phyloP scores from a whole-genome alignment of 2,113 vertebrate genomes.

The Campylomormyrus numenius region DNA sequence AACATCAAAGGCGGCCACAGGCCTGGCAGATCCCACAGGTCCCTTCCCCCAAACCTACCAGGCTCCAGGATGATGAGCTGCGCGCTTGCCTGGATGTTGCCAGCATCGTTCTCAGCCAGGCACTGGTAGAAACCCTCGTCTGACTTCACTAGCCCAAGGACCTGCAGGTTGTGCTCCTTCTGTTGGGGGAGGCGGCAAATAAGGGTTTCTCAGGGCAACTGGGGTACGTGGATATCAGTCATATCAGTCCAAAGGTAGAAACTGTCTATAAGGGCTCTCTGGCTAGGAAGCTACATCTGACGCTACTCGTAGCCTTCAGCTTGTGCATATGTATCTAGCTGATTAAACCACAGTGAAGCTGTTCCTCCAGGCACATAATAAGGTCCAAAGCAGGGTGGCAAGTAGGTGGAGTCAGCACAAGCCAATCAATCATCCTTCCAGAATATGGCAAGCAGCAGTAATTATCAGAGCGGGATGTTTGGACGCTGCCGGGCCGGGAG shows the following conservation, averaged over 20 bases:
- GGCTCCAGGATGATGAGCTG: constrained; percentile 93
- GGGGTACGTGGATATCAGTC: not conserved
- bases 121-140: constrained; percentile 99
- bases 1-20: not conserved
- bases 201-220: not conserved
- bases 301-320: not conserved
- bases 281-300: not conserved
- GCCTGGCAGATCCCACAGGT: not conserved
- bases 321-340: not conserved
- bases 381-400: not conserved
- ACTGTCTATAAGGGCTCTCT: not conserved
- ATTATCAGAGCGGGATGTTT: not conserved
- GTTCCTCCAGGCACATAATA: not conserved
- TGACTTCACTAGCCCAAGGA: constrained; percentile 90
- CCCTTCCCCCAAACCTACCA: constrained; percentile 62
- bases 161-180: constrained; percentile 96
- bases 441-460: not conserved
- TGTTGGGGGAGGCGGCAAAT: constrained; percentile 37
- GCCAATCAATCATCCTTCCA: not conserved
- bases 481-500: not conserved
- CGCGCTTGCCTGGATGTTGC: constrained; percentile 85
- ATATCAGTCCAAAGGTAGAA: not conserved
- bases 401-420: not conserved
- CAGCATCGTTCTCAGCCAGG: constrained; percentile 89
- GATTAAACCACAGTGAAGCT: not conserved